Conservation (phyloP, 1,140 invertebrate genomes). For the Colletes gigas region DNA sequence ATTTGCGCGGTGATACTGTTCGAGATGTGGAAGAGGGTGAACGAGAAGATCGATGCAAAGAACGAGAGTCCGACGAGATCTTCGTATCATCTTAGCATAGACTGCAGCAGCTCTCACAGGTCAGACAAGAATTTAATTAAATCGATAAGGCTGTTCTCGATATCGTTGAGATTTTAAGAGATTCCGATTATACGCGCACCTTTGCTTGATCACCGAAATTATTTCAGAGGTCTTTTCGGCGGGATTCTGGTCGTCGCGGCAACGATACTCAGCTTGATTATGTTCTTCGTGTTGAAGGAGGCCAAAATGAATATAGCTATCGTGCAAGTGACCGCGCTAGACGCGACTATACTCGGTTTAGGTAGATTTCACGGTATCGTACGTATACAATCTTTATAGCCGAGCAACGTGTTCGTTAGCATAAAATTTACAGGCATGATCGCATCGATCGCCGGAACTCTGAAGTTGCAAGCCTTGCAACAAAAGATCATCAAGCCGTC, state of each 20-base stretch:
- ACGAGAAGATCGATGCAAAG: slow-evolving; percentile 70
- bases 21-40: slow-evolving; percentile 90
- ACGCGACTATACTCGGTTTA: slow-evolving; percentile 71
- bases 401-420: background rate
- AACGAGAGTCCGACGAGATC: slow-evolving; percentile 77
- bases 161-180: slow-evolving; percentile 31
- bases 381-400: too few species aligned
- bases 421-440: slow-evolving; percentile 70
- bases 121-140: slow-evolving; percentile 47
- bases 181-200: background rate
- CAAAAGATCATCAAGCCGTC: slow-evolving; percentile 80
- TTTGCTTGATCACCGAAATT: background rate
- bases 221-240: slow-evolving; percentile 87
- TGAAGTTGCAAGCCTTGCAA: slow-evolving; percentile 75
- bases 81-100: slow-evolving; percentile 91
- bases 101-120: slow-evolving; percentile 93
- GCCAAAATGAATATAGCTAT: slow-evolving; percentile 84
- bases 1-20: slow-evolving; percentile 93
- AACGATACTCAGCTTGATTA: slow-evolving; percentile 93
- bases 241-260: slow-evolving; percentile 92
- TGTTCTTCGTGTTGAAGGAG: slow-evolving; percentile 93
- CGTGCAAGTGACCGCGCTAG: slow-evolving; percentile 75
- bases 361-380: slow-evolving; percentile 55
- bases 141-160: slow-evolving; percentile 20
- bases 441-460: slow-evolving; percentile 75